Base-by-base conservation (phyloP, 2,888 invertebrate species). In the Lasioglossum vierecki region DNA sequence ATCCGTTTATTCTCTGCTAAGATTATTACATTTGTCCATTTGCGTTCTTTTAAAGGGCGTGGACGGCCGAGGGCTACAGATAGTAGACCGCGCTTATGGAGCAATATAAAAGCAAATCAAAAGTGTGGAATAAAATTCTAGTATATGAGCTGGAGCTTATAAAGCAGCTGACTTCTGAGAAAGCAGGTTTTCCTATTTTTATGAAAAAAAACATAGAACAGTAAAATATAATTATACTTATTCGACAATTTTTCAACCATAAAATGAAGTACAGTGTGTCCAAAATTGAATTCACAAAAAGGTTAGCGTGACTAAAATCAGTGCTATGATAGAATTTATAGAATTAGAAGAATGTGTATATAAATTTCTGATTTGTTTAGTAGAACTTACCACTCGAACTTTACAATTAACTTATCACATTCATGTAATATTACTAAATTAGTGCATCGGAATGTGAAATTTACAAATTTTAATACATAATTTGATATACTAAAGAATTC, bases 1-100 rank as follows among this genome's bases (percentile, higher is more conserved):
- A 78, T 82, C 73, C 78, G 57, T 68, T 68, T 68, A 82, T 82
- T 78, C 74, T 78, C 46, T 44, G 53, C 15, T 53, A 26, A 74
- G 82, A 82, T 78, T 82, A 82, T 78, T 66, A 41, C 78, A 66
- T 78, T 78, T 53, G 72, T 78, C 73, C 82, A 82, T 78, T 82
- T 73, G 78, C 74, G 73, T 68, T 68, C 68, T 39, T 68, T 68
- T 68, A 39, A 39, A 22, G 68, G 68, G 11, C 35, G 66, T 39
- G 66, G 66, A 22, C 30, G 66, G 35, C 18, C 35, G 66, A 63
- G 66, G 30, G 35, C 35, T 66, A 35, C 66, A 18, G 35, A 66
- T 66, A 35, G 35, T 39, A 11, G 35, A 68, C 9, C 18, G 22
- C 1, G 35, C 30, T 30, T 63, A 30, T 30, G 63, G 15, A 18